Evolutionary conservation across 2,113 vertebrate species (phyloP).

Genomic region (Pyrgilauda ruficollis): DNA sequence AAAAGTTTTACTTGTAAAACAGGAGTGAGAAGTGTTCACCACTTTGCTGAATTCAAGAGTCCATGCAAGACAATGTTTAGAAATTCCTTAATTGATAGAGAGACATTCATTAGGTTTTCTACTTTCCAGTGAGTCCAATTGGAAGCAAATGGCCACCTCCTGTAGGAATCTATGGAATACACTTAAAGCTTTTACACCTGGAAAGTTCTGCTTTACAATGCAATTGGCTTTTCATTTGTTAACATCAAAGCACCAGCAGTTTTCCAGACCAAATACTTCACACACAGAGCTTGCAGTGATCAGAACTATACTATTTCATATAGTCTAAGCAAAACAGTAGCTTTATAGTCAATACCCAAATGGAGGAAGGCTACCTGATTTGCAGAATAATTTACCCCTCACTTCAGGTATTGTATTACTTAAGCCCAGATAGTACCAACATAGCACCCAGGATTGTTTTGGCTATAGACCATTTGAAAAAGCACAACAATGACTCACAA

Average conservation of each 20-base stretch:
- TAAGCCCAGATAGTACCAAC: not conserved
- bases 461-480: not conserved
- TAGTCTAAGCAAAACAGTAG: not conserved
- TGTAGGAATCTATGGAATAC: not conserved
- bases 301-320: not conserved
- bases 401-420: not conserved
- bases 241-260: not conserved
- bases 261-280: not conserved
- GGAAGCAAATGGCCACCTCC: not conserved
- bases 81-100: not conserved
- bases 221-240: not conserved
- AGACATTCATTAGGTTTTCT: not conserved
- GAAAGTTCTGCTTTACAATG: not conserved
- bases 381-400: not conserved
- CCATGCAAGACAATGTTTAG: not conserved
- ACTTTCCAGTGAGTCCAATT: not conserved
- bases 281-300: not conserved
- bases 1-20: not conserved
- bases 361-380: not conserved
- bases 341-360: not conserved
- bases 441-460: not conserved
- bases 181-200: not conserved
- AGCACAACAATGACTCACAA: not conserved
- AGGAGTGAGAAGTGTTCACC: not conserved
- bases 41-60: not conserved